Base-by-base conservation (phyloP, 2,888 invertebrate species). In the Xiphydria camelus region DNA sequence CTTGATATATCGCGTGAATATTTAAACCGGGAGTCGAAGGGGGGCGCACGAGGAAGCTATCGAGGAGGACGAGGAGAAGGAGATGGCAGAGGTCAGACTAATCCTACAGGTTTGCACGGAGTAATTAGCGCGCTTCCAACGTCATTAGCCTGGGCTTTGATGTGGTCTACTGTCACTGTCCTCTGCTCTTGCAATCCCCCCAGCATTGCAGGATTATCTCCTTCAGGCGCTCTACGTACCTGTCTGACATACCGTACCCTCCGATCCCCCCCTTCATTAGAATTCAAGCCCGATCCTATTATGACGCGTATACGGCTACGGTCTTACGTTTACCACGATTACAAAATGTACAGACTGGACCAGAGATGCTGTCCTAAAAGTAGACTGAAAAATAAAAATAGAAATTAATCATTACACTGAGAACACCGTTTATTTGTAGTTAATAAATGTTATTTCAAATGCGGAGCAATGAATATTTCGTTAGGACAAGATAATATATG, bases 101-200 rank as follows among this genome's bases (percentile, higher is more conserved):
- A 60, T 60, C 55, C 58, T 51, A 51, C 49, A 55, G 61, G 55
- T 62, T 66, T 61, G 56, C 61, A 56, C 49, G 57, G 56, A 61
- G 59, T 68, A 67, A 67, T 68, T 66, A 66, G 65, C 55, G 53
- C 55, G 69, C 67, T 68, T 66, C 64, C 66, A 61, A 65, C 66
- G 60, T 64, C 62, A 66, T 65, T 62, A 64, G 64, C 59, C 57
- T 47, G 46, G 53, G 60, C 66, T 68, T 67, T 66, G 69, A 66
- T 62, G 66, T 62, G 66, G 66, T 55, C 55, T 64, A 50, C 55
- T 53, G 59, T 59, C 57, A 47, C 38, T 47, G 43, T 12, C 45
- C 52, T 45, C n/a, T n/a, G 9, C 9, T 41, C 29, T 29, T 17
- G 23, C 10, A 14, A 21, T 19, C 17, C 32, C 40, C 32, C 31